A percentile compares a stretch with the other conserved stretches of the same genome.
Conservation (phyloP, 64 coral and sea anemone genomes). For the Montipora capricornis region DNA sequence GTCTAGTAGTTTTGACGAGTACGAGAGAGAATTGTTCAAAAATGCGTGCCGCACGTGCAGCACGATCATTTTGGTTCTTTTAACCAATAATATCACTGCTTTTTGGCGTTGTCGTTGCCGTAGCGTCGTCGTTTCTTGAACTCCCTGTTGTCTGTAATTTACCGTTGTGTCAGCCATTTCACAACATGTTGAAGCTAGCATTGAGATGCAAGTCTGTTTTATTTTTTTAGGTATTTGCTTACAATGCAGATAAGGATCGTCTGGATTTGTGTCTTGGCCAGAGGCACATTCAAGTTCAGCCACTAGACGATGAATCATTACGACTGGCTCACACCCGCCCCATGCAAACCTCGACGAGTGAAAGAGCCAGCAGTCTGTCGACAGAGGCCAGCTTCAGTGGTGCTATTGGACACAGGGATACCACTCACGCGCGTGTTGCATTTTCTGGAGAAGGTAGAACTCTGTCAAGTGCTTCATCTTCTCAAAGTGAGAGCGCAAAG, state of each 20-base stretch:
- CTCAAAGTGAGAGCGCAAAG: background rate
- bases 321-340: slow-evolving; percentile 44
- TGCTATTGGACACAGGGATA: slow-evolving; percentile 68
- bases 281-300: slow-evolving; percentile 83
- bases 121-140: too few relatives aligned
- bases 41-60: too few relatives aligned
- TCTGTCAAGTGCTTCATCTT: background rate
- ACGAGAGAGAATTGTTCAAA: too few relatives aligned
- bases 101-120: too few relatives aligned
- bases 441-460: slow-evolving; percentile 92
- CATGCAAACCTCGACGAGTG: background rate
- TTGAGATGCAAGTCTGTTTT: background rate
- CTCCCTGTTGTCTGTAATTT: too few relatives aligned
- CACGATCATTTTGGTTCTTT: too few relatives aligned
- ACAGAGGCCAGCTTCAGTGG: slow-evolving; percentile 95
- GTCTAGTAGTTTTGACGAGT: too few relatives aligned
- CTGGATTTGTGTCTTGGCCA: slow-evolving; percentile 93
- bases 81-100: too few relatives aligned
- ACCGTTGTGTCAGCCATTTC: too few relatives aligned
- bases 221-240: slow-evolving; percentile 83
- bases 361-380: slow-evolving; percentile 40
- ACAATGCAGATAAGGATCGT: slow-evolving; percentile 90
- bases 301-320: slow-evolving; percentile 66
- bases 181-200: too few relatives aligned
- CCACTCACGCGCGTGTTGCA: slow-evolving; percentile 58